Percentiles rank a stretch among this genome's conserved stretches.
Evolutionary conservation across 2,797 vertebrate genomes (phyloP).

Genomic region (Morus bassanus): DNA sequence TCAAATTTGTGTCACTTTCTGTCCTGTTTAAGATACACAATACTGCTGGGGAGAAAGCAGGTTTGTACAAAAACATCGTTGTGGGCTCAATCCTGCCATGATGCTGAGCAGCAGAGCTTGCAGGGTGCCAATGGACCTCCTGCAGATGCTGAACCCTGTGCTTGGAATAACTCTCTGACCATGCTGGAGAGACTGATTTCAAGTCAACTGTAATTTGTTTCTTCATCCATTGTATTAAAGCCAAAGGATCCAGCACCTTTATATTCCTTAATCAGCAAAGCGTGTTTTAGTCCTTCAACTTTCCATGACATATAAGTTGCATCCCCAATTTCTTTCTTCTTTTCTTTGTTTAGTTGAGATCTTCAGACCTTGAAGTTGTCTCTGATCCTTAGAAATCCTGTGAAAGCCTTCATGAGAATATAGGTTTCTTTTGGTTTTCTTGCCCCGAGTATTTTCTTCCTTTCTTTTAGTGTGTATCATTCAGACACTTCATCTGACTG

Average conservation of each 20-base stretch:
- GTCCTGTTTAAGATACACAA: neutral
- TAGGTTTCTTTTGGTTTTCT: neutral
- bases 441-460: neutral
- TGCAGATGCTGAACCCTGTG: neutral
- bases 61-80: neutral
- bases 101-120: neutral
- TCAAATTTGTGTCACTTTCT: neutral
- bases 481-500: neutral
- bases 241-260: neutral
- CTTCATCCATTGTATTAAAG: neutral
- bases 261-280: neutral
- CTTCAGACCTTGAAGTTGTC: neutral
- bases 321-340: neutral
- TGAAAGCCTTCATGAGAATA: neutral
- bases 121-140: rapidly evolving
- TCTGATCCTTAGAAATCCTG: neutral
- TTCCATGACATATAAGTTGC: neutral
- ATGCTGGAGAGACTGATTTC: neutral
- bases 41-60: neutral
- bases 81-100: neutral
- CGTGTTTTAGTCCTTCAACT: neutral
- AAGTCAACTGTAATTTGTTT: neutral
- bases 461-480: neutral
- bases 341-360: neutral
- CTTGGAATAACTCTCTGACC: neutral